A percentile compares a stretch with the other conserved stretches of the same genome.
Evolutionary conservation across 2,797 vertebrate genomes (phyloP).

Genomic region (Salmo trutta): DNA sequence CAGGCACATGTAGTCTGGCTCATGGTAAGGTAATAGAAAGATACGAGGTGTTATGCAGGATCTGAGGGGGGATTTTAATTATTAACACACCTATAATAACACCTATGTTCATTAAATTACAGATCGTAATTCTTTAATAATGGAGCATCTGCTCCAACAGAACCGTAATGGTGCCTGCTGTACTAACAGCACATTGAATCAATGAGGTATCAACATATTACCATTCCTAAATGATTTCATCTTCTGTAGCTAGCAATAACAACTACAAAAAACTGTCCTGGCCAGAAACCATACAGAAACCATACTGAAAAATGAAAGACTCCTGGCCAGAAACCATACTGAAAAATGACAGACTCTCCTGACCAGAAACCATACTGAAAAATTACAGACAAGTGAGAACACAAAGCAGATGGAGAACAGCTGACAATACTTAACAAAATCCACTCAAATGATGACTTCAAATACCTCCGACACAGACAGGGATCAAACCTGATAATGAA

Average conservation of each 20-base stretch:
- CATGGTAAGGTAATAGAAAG: not conserved
- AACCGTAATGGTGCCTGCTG: not conserved
- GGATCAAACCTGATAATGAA: slow-evolving; percentile 18
- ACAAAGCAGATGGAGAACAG: slow-evolving; percentile 13
- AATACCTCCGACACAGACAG: slow-evolving; percentile 10
- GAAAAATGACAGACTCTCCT: not conserved
- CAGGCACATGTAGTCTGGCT: not conserved
- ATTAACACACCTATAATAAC: slow-evolving; percentile 3
- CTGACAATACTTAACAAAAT: slow-evolving; percentile 14
- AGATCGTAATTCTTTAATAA: slow-evolving; percentile 6
- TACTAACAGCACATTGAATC: not conserved
- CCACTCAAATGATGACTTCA: slow-evolving; percentile 17
- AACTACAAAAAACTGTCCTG: not conserved
- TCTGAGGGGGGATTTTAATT: not conserved
- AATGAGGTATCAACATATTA: not conserved
- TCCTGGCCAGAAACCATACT: not conserved
- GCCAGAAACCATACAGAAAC: not conserved
- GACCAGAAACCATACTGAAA: not conserved
- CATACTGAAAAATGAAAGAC: too few species aligned
- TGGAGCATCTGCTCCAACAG: not conserved
- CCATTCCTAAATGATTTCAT: not conserved
- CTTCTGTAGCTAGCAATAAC: not conserved
- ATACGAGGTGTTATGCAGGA: not conserved
- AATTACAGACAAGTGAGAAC: slow-evolving; percentile 17
- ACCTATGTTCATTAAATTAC: not conserved